Conservation (phyloP, 2,113 vertebrate species). For the Sceloporus tristichus region DNA sequence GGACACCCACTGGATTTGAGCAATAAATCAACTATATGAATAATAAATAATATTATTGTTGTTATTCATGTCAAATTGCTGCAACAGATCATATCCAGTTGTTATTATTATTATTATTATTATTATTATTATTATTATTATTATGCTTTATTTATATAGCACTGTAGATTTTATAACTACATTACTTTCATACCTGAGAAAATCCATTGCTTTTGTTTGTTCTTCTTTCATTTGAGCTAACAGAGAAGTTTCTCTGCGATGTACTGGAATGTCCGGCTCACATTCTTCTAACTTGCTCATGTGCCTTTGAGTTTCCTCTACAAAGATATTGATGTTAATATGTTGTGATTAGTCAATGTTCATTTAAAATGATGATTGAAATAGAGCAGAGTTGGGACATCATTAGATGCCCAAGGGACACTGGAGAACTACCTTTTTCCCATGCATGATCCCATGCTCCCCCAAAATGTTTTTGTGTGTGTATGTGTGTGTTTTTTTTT, state of each 20-base stretch:
- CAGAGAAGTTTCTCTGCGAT: conserved; percentile 17
- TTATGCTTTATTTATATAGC: too few relatives aligned
- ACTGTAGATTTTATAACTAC: neutral
- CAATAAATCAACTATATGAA: neutral
- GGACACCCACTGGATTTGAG: too few relatives aligned
- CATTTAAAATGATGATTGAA: too few relatives aligned
- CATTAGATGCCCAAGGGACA: too few relatives aligned
- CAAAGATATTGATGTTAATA: neutral
- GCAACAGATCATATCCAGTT: neutral
- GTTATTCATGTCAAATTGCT: neutral
- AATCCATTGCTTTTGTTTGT: conserved; percentile 54
- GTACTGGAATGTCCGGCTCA: neutral
- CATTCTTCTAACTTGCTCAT: conserved; percentile 32
- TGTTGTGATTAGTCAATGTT: neutral
- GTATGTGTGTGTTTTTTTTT: too few relatives aligned
- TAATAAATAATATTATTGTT: neutral
- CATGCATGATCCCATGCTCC: too few relatives aligned
- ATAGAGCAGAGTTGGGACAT: too few relatives aligned
- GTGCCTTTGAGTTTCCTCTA: conserved; percentile 39
- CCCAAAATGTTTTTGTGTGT: too few relatives aligned
- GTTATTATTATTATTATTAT: neutral
- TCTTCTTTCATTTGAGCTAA: conserved; percentile 58
- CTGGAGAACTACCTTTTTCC: too few relatives aligned
- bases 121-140: neutral
- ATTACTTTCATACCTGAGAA: conserved; percentile 65